Evolutionary conservation across 2,888 invertebrate genomes (phyloP).

Genomic region (Drosophila yooni): DNA sequence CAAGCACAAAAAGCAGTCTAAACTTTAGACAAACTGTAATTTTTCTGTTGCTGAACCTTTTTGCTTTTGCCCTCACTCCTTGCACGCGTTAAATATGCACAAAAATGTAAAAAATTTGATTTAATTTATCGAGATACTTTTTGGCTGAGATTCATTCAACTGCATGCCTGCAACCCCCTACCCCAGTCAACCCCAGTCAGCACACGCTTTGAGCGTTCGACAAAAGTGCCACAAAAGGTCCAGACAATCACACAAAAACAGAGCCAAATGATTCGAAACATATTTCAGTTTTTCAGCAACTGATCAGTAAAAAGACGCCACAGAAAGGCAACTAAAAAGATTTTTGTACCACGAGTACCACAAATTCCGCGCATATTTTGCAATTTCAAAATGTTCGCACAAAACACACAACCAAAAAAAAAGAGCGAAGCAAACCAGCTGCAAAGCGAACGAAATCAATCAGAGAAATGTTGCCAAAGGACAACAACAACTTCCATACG

Average conservation of each 20-base stretch:
- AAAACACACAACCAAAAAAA: conserved; percentile 10
- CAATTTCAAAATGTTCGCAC: conserved; percentile 57
- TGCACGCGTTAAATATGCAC: conserved; percentile 73
- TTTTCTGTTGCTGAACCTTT: neutral
- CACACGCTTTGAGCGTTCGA: conserved; percentile 61
- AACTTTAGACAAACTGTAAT: neutral
- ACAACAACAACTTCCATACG: neutral
- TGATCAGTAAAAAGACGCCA: conserved; percentile 47
- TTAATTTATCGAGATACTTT: conserved; percentile 71
- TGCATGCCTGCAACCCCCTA: conserved; percentile 28
- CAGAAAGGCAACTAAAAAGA: conserved; percentile 34
- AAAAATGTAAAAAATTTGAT: conserved; percentile 73
- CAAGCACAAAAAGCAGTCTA: neutral
- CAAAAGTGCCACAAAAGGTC: conserved; percentile 46
- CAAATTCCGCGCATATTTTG: conserved; percentile 73
- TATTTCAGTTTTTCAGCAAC: conserved; percentile 54
- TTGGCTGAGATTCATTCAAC: conserved; percentile 40
- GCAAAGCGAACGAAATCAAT: conserved; percentile 41
- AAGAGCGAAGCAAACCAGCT: neutral
- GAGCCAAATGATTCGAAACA: conserved; percentile 24
- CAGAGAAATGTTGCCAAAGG: conserved; percentile 30
- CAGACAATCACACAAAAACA: conserved; percentile 62
- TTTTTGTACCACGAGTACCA: conserved; percentile 67
- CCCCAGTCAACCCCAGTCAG: neutral
- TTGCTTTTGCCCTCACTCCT: conserved; percentile 51